Base-by-base conservation (phyloP, 2,888 invertebrate species). In the Eumacrocentrus americanus region DNA sequence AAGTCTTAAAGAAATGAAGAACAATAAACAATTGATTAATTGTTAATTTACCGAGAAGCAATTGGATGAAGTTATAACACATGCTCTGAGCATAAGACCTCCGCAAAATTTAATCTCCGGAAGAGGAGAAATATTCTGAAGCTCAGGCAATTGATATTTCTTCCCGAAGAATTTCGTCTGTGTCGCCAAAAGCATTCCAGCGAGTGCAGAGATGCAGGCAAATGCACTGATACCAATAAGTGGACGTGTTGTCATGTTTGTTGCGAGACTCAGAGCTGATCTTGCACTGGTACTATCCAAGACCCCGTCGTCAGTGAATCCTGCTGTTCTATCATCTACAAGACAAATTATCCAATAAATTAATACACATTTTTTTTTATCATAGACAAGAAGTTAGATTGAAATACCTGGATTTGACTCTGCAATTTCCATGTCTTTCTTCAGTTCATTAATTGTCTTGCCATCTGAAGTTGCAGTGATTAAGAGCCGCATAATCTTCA, bases 1-100 rank as follows among this genome's bases (percentile, higher is more conserved):
- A 56, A 55, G 47, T 9, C 1, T 23, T 46, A 23, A n/a, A 38
- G 38, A 34, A 14, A 25, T 50, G n/a, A n/a, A n/a, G n/a, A n/a
- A n/a, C n/a, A n/a, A n/a, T n/a, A n/a, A n/a, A n/a, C n/a, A 29
- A 16, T 42, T 51, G 51, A 23, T 37, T 46, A 35, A 23, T 48
- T 48, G 0, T 18, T 34, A 42, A 67, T 67, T 66, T 67, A 80
- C 80, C 56, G 79, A 80, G 61, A 80, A 81, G 56, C 79, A 79
- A 63, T 81, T 81, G 5, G 79, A 79, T 22, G 80, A 79, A 66
- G 76, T 76, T 46, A 81, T 75, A 4, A 81, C 74, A 52, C 77
- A 77, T 35, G 73, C 75, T 18, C 80, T 74, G 51, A 80, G 73
- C 75, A 81, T 73, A 16, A 81, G 57, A 42, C 72, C 73, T 18